Base-by-base conservation (phyloP, 2,888 invertebrate species). In the Acrocyrtus sp. region DNA sequence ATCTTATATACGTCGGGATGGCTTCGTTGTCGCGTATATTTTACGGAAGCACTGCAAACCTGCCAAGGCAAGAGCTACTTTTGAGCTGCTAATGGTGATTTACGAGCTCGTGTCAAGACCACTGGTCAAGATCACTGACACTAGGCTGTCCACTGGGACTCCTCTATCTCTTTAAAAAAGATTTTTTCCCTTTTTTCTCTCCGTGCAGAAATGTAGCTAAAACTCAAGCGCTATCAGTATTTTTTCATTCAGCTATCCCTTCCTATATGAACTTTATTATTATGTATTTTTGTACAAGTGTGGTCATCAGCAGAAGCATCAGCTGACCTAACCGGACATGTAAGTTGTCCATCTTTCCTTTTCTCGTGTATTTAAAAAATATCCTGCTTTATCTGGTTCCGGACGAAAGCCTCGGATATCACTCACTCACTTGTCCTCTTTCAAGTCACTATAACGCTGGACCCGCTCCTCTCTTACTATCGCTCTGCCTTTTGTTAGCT, bases 71-170 rank as follows among this genome's bases (percentile, higher is more conserved):
- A 58, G 60, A 68, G 53, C 60, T 54, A 61, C 61, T 61, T 75
- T 66, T 74, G 62, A 67, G 54, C 66, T 54, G 72, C 75, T 80
- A 80, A 80, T 80, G 78, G 80, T 80, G 79, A 80, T 80, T 80
- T 79, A 80, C 78, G 79, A 78, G 75, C 78, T 72, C 69, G 65
- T 76, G 79, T 78, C 78, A 77, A 61, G 74, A 77, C 79, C 75
- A 77, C 67, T 78, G 80, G 80, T 80, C 80, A 80, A 77, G 77
- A 78, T 74, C 79, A 72, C 76, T 77, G 78, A 78, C 78, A 77
- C 70, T 60, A 57, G 56, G 56, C 67, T 76, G 70, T 67, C 73
- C 73, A 58, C 63, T 58, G 72, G 61, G 75, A 72, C 70, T 75
- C 68, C 47, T 68, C 61, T 68, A 68, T 68, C 68, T 68, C 60